These are phyloP conservation scores for Carduelis carduelis DNA, from an alignment of 2,797 vertebrate species.

Conservation along the genomic window DNA sequence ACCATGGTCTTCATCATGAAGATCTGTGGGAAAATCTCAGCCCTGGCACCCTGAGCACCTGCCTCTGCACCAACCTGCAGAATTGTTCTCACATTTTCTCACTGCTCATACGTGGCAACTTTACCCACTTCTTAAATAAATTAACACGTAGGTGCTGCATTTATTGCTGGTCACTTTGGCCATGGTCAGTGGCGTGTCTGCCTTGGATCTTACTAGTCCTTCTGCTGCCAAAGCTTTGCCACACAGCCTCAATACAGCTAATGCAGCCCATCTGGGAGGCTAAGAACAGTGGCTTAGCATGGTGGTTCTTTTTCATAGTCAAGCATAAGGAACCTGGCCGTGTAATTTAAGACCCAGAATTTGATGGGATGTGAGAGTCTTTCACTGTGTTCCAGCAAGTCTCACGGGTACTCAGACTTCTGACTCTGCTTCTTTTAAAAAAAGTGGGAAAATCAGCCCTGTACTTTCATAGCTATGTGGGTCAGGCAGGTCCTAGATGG, in stretches of 20 bases:
- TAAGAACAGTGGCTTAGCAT: neutral
- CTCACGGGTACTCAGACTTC: neutral
- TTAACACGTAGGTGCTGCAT: no score
- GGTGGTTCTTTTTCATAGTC: neutral
- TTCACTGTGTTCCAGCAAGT: neutral
- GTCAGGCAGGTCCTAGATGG: neutral
- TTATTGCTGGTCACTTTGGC: neutral
- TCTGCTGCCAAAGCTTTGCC: neutral
- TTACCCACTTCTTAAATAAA: neutral
- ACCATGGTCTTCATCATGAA: neutral
- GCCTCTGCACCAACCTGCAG: neutral
- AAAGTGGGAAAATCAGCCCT: neutral
- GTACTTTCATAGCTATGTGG: neutral
- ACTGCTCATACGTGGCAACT: neutral
- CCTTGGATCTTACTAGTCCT: neutral
- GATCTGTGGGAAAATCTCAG: neutral
- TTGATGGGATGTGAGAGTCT: neutral
- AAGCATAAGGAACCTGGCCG: neutral
- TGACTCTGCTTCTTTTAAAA: neutral
- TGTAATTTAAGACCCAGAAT: neutral
- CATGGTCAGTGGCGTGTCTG: accelerated
- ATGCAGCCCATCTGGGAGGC: neutral
- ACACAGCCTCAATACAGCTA: neutral
- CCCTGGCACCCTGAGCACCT: neutral
- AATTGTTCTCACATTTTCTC: neutral